Percentiles rank a stretch among this genome's conserved stretches.
These are phyloP conservation scores for Entomobrya proxima DNA, from an alignment of 2,888 invertebrate species.

Conservation along the genomic window DNA sequence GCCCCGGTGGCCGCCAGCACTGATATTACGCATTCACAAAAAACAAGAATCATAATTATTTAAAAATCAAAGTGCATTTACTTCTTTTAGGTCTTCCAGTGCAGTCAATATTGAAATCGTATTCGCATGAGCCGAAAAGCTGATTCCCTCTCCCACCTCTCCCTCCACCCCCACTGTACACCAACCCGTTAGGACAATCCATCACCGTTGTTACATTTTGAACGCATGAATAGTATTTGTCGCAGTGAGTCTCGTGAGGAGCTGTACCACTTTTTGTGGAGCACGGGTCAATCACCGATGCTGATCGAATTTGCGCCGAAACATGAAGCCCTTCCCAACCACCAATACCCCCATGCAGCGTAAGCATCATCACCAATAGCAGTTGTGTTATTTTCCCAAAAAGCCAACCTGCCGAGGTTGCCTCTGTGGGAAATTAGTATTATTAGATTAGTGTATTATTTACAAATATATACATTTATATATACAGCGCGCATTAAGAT, in stretches of 20 bases:
- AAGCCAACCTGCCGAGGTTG: slow-evolving; percentile 40
- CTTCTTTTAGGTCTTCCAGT: slow-evolving; percentile 76
- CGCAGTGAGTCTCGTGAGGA: slow-evolving; percentile 77
- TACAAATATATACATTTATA: slow-evolving; percentile 3
- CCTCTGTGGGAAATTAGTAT: slow-evolving; percentile 19
- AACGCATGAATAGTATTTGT: slow-evolving; percentile 77
- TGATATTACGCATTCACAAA: background rate
- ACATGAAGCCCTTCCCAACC: slow-evolving; percentile 43
- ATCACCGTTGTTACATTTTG: slow-evolving; percentile 75
- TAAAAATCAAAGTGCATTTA: slow-evolving; percentile 73
- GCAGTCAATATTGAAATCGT: slow-evolving; percentile 77
- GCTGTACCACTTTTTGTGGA: slow-evolving; percentile 56
- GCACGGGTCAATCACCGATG: slow-evolving; percentile 49
- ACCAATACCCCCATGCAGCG: slow-evolving; percentile 40
- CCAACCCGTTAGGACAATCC: slow-evolving; percentile 77
- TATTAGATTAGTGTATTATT: slow-evolving; percentile 24
- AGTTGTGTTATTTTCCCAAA: slow-evolving; percentile 55
- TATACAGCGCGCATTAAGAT: background rate
- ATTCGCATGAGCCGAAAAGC: slow-evolving; percentile 76
- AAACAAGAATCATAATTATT: slow-evolving; percentile 38
- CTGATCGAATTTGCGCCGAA: slow-evolving; percentile 28
- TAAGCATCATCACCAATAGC: slow-evolving; percentile 51
- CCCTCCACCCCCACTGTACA: slow-evolving; percentile 75
- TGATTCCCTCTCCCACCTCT: slow-evolving; percentile 72
- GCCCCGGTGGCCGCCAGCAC: slow-evolving; percentile 49